Conservation (phyloP, 2,113 vertebrate genomes). For the Castor canadensis region DNA sequence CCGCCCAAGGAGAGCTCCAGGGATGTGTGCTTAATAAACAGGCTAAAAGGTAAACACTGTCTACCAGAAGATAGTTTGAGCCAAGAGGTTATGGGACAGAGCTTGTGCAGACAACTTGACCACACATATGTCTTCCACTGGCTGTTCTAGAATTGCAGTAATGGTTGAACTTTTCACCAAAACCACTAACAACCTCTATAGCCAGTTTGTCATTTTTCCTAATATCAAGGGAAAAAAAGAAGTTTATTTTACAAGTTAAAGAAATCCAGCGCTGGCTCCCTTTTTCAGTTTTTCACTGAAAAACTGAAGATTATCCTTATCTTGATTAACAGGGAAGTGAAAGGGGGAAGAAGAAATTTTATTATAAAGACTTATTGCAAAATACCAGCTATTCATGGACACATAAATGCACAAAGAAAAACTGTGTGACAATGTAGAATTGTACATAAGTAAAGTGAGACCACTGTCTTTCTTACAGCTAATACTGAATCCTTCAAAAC, state of each 20-base stretch:
- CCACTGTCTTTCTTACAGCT: neutral
- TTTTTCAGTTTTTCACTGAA: neutral
- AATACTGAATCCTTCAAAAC: neutral
- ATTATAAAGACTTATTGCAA: neutral
- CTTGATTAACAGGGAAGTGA: neutral
- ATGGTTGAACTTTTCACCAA: neutral
- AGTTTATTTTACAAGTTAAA: neutral
- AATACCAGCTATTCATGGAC: neutral
- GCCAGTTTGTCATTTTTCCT: neutral
- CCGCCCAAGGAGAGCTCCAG: neutral
- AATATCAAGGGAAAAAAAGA: accelerated
- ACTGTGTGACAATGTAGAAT: neutral
- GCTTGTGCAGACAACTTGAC: too few relatives aligned
- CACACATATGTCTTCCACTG: too few relatives aligned
- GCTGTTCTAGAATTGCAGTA: neutral
- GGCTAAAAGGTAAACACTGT: too few relatives aligned
- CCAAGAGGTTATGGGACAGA: neutral
- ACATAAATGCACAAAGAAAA: neutral
- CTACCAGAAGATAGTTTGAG: neutral
- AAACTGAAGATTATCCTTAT: neutral
- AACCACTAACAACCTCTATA: neutral
- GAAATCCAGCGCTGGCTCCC: neutral
- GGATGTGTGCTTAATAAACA: neutral
- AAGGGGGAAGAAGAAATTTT: neutral
- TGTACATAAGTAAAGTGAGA: neutral